Percentiles rank a stretch among this genome's conserved stretches.
phyloP scores from a whole-genome alignment of 2,113 vertebrate species.

The Sitta europaea region DNA sequence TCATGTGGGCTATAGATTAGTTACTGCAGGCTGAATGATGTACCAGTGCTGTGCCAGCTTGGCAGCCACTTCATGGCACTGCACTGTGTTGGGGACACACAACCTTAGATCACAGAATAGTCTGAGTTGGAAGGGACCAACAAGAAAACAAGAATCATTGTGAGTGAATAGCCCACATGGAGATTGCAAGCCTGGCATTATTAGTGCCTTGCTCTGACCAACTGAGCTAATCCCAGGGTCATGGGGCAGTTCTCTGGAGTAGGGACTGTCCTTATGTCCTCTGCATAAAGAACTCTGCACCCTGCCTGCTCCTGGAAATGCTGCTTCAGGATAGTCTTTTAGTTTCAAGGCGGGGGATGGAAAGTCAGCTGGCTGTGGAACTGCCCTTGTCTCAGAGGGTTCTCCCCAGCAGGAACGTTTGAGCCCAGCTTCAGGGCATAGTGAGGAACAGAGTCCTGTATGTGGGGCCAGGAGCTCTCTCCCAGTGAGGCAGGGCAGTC shows the following conservation, averaged over 20 bases:
- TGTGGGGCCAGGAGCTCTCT: not conserved
- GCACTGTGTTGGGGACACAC: not conserved
- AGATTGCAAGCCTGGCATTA: not conserved
- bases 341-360: not conserved
- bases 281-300: not conserved
- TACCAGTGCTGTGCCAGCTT: not conserved
- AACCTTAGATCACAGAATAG: not conserved
- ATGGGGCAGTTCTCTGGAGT: not conserved
- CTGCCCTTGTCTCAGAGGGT: not conserved
- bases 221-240: not conserved
- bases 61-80: not conserved
- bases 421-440: fast-evolving
- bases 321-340: not conserved
- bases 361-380: not conserved
- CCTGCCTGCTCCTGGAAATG: not conserved
- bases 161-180: not conserved
- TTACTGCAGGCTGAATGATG: not conserved
- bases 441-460: not conserved
- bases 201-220: not conserved
- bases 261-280: not conserved
- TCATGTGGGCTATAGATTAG: not conserved
- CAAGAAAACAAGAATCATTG: too few species aligned
- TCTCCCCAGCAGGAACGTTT: not conserved
- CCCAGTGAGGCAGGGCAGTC: not conserved
- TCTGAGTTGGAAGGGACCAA: not conserved